Evolutionary conservation across 2,888 invertebrate species (phyloP).

Genomic region (Archaeoteleia sp.): DNA sequence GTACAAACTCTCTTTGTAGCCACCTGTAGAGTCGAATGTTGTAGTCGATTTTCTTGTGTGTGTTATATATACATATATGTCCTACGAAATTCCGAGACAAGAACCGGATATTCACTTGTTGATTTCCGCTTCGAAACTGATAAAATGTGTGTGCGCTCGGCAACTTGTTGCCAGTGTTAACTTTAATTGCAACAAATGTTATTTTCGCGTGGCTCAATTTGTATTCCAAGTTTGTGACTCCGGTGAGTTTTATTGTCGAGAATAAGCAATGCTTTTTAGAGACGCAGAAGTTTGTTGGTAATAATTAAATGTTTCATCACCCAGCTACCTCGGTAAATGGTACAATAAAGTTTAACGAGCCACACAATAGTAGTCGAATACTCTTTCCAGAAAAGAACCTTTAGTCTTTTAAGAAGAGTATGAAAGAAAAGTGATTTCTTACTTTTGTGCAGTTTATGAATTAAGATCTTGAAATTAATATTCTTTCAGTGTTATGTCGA

Average conservation of each 20-base stretch:
- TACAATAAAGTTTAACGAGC: background rate
- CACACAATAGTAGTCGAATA: background rate
- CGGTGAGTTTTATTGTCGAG: background rate
- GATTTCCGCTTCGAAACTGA: slow-evolving; percentile 64
- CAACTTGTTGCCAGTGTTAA: slow-evolving; percentile 67
- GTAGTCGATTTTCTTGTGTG: slow-evolving; percentile 56
- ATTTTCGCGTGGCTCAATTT: background rate
- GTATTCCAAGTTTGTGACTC: background rate
- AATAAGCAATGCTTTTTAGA: background rate
- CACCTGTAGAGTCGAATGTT: slow-evolving; percentile 66
- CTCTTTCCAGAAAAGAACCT: background rate
- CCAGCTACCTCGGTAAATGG: background rate
- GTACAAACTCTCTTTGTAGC: slow-evolving; percentile 54
- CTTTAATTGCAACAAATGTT: slow-evolving; percentile 4
- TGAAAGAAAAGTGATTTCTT: slow-evolving; percentile 2
- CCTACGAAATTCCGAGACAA: slow-evolving; percentile 62
- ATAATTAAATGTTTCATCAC: background rate
- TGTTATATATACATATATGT: slow-evolving; percentile 3
- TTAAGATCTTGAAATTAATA: slow-evolving; percentile 1
- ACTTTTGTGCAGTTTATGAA: background rate
- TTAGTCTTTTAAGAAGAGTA: background rate
- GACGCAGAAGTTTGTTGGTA: no score
- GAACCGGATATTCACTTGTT: slow-evolving; percentile 66
- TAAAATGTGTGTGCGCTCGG: slow-evolving; percentile 56
- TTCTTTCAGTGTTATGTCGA: background rate